Base-by-base conservation (phyloP, 2,797 vertebrate species). In the Urocyon cinereoargenteus region DNA sequence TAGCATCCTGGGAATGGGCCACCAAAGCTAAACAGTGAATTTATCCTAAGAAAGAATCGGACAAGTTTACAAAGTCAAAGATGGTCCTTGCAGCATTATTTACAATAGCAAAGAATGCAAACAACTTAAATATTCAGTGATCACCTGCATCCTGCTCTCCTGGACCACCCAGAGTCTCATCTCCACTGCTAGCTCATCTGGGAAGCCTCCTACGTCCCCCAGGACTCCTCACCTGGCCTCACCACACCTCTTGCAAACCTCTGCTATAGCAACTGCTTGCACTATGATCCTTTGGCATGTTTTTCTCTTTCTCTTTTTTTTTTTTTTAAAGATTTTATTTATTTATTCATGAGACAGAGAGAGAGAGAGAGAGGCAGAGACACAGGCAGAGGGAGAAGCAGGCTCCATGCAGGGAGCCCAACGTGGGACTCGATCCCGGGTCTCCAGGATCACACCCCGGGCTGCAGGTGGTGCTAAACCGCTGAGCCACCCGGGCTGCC, bases 81-180 rank as follows among this genome's bases (percentile, higher is more conserved):
- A 15, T 7, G 9, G 45, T 24, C 31, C 5, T 55, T 2, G 0
- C 0, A 12, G 40, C 40, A 15, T 34, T 55, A 55, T n/a, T 55
- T 36, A 19, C 64, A 55, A 66, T 2, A 49, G 36, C 24, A 10
- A 59, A 40, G 66, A n/a, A 49, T 2, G 61, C 14, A 51, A 31
- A 83, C 28, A 45, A 18, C n/a, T 5, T 31, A 6, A 66, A 1
- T 0, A 0, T 18, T n/a, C 19, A 22, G 26, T 2, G 49, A 15
- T 1, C 22, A 31, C 19, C 77, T 68, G n/a, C 14, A 49, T 16
- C 24, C 4, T n/a, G 55, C 1, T 26, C 53, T 22, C 21, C 31
- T 2, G 0, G 1, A 13, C 3, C 12, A 18, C 21, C 4, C 14
- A 0, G 0, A n/a, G 53, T 6, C 49, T 75, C 72, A 2, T 5